These are phyloP conservation scores for Pomacea maculata DNA, from an alignment of 1,140 invertebrate genomes.

Conservation along the genomic window DNA sequence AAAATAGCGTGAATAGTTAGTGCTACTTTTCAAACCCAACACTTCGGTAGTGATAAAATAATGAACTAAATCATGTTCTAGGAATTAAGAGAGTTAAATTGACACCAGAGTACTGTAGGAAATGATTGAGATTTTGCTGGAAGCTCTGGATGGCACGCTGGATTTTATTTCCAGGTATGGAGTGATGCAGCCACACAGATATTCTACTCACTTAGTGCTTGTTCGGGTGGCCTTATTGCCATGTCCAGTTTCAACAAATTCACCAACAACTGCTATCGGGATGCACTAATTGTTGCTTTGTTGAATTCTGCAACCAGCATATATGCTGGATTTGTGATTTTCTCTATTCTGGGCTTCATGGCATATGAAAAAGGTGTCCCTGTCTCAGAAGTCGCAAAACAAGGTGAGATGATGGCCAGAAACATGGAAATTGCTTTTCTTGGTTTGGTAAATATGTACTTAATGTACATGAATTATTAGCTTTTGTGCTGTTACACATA, in stretches of 20 bases:
- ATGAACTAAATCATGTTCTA: no score
- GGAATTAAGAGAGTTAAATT: no score
- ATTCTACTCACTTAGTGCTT: slow-evolving; percentile 91
- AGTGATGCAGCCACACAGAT: slow-evolving; percentile 92
- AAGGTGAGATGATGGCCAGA: slow-evolving; percentile 44
- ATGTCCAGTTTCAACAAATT: slow-evolving; percentile 94
- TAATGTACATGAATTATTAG: not conserved
- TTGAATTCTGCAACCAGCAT: slow-evolving; percentile 97
- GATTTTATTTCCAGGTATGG: slow-evolving; percentile 73
- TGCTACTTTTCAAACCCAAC: no score
- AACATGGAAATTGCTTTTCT: no score
- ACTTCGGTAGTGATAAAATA: no score
- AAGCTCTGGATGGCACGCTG: no score
- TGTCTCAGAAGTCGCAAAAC: slow-evolving; percentile 55
- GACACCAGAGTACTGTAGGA: no score
- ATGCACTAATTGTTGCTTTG: slow-evolving; percentile 91
- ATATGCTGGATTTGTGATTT: slow-evolving; percentile 98
- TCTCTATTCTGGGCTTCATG: slow-evolving; percentile 89
- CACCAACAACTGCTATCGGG: slow-evolving; percentile 83
- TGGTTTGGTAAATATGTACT: no score
- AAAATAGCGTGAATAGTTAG: no score
- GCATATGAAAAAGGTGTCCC: slow-evolving; percentile 57
- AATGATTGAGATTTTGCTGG: no score
- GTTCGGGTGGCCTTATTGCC: slow-evolving; percentile 93
- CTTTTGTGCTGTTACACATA: not conserved